Percentiles rank a stretch among this genome's conserved stretches.
phyloP scores from a whole-genome alignment of 1,140 invertebrate species.

The Procambarus virginalis region DNA sequence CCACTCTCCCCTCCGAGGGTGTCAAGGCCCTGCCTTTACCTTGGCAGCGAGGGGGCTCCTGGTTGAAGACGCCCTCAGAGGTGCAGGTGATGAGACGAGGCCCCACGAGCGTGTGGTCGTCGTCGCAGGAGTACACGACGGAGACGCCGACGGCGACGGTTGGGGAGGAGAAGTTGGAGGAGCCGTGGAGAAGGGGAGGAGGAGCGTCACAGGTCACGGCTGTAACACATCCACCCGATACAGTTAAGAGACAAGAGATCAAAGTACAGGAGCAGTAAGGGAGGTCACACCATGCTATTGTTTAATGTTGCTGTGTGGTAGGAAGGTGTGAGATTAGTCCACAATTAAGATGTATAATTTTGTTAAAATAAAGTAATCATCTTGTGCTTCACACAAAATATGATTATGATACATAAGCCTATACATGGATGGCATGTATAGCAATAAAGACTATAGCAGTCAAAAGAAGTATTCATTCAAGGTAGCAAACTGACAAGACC shows the following conservation, averaged over 20 bases:
- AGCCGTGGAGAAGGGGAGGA: constrained; percentile 29
- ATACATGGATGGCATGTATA: too few species aligned
- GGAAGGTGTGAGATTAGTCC: too few species aligned
- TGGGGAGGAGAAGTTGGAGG: constrained; percentile 31
- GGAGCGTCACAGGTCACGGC: constrained; percentile 52
- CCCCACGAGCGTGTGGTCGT: constrained; percentile 82
- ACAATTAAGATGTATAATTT: too few species aligned
- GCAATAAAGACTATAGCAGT: too few species aligned
- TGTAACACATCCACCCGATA: neutral
- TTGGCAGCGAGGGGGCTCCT: constrained; percentile 82
- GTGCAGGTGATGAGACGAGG: constrained; percentile 82
- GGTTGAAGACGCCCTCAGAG: constrained; percentile 86
- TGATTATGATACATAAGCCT: too few species aligned
- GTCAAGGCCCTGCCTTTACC: constrained; percentile 75
- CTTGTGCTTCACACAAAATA: too few species aligned
- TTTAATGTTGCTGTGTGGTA: too few species aligned
- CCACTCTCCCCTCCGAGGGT: neutral
- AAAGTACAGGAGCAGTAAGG: too few species aligned
- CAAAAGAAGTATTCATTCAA: too few species aligned
- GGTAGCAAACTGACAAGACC: too few species aligned
- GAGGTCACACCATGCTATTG: too few species aligned
- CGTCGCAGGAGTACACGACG: constrained; percentile 23
- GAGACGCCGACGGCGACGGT: constrained; percentile 9
- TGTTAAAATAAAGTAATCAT: too few species aligned
- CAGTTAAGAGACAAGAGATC: neutral